These are phyloP conservation scores for Rhimphoctona megacephalus DNA, from an alignment of 2,888 invertebrate genomes.

Conservation along the genomic window DNA sequence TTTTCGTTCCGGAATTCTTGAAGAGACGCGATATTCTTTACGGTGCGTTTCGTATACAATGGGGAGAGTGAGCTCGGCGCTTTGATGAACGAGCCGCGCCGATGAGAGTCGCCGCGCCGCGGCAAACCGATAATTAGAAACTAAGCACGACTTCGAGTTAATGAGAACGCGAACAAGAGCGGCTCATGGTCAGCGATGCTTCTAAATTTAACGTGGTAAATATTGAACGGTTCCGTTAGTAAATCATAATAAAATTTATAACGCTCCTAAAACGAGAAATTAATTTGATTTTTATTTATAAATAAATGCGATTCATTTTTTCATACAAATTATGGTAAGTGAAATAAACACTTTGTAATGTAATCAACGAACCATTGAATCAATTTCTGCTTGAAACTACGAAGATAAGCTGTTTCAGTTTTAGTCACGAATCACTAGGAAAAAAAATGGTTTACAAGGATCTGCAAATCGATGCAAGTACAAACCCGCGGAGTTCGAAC, in stretches of 20 bases:
- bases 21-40: neutral
- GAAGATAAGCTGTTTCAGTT: neutral
- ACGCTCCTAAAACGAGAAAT: neutral
- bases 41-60: slow-evolving; percentile 3
- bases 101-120: slow-evolving; percentile 59
- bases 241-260: neutral
- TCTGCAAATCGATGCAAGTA: neutral
- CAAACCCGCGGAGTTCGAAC: neutral
- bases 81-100: slow-evolving; percentile 73
- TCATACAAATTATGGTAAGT: neutral
- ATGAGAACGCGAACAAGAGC: slow-evolving; percentile 68
- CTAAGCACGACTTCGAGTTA: slow-evolving; percentile 72
- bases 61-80: neutral
- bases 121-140: slow-evolving; percentile 76
- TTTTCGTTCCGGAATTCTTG: slow-evolving; percentile 16
- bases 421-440: neutral
- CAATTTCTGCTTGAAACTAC: neutral
- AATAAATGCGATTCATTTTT: neutral
- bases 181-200: neutral
- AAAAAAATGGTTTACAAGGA: neutral
- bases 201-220: neutral
- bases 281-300: neutral
- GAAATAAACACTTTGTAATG: neutral
- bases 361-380: neutral
- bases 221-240: neutral